phyloP scores from a whole-genome alignment of 2,797 vertebrate species.

The Remorina albescens region DNA sequence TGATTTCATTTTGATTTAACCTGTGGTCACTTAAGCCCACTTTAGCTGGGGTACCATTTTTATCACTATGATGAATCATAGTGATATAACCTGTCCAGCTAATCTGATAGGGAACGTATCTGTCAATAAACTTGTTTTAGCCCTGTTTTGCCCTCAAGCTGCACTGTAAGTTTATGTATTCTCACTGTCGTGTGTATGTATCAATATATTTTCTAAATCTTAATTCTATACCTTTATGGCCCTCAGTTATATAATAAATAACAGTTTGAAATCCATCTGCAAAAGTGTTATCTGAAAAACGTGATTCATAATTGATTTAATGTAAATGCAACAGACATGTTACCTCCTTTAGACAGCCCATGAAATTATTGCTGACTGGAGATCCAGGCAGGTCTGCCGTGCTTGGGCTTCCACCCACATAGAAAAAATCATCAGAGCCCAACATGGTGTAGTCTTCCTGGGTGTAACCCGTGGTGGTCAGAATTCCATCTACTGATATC shows the following conservation, averaged over 20 bases:
- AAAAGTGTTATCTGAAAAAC: neutral
- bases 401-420: constrained; percentile 97
- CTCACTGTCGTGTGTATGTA: neutral
- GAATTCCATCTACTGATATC: constrained; percentile 98
- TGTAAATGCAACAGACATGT: neutral
- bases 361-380: constrained; percentile 99
- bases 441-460: constrained; percentile 99
- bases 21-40: too few relatives aligned
- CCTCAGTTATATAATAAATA: neutral
- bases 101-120: too few relatives aligned
- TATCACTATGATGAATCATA: too few relatives aligned
- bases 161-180: neutral
- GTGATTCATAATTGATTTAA: neutral
- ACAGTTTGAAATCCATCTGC: neutral
- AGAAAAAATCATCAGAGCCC: constrained; percentile 98
- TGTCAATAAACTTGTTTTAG: neutral
- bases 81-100: too few relatives aligned
- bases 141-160: neutral
- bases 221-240: neutral
- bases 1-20: too few relatives aligned
- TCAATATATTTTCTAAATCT: neutral
- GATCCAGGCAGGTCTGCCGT: constrained; percentile 97
- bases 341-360: constrained; percentile 99
- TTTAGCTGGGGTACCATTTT: too few relatives aligned
- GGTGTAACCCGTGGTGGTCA: constrained; percentile 98